Evolutionary conservation across 2,888 invertebrate species (phyloP).

Genomic region (Gymnocheta viridis): DNA sequence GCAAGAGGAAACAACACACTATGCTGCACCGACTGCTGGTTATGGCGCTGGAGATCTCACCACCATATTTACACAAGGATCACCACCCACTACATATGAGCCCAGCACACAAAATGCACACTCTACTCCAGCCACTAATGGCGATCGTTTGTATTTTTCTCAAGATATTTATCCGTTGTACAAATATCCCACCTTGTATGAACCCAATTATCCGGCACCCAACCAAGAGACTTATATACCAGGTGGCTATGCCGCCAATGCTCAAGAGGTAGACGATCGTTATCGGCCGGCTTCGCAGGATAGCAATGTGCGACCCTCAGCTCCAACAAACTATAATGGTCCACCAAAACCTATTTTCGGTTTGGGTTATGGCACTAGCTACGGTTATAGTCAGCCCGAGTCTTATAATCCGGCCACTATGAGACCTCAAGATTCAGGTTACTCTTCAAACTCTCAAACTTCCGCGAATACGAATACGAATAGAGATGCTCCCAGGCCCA

Average conservation of each 20-base stretch:
- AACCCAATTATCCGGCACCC: slow-evolving; percentile 81
- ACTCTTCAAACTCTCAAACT: slow-evolving; percentile 59
- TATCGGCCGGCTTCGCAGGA: slow-evolving; percentile 76
- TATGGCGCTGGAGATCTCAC: slow-evolving; percentile 70
- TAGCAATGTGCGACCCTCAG: slow-evolving; percentile 69
- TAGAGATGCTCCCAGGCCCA: slow-evolving; percentile 52
- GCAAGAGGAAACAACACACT: slow-evolving; percentile 57
- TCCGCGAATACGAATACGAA: slow-evolving; percentile 35
- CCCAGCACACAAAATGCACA: slow-evolving; percentile 65
- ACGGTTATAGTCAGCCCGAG: slow-evolving; percentile 80
- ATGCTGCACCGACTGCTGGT: slow-evolving; percentile 68
- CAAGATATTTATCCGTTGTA: slow-evolving; percentile 81
- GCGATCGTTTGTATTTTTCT: slow-evolving; percentile 80
- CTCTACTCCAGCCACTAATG: slow-evolving; percentile 70
- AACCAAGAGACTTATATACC: slow-evolving; percentile 80
- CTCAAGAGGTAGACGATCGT: slow-evolving; percentile 78
- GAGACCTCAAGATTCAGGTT: slow-evolving; percentile 72
- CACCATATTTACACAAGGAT: slow-evolving; percentile 61
- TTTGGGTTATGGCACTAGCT: slow-evolving; percentile 80
- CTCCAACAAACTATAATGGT: slow-evolving; percentile 68
- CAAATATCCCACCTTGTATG: slow-evolving; percentile 81
- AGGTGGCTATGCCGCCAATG: slow-evolving; percentile 81
- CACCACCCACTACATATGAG: slow-evolving; percentile 67
- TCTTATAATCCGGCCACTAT: slow-evolving; percentile 75
- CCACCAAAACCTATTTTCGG: slow-evolving; percentile 79